Base-by-base conservation (phyloP, 2,888 invertebrate genomes). In the Agelastica alni region DNA sequence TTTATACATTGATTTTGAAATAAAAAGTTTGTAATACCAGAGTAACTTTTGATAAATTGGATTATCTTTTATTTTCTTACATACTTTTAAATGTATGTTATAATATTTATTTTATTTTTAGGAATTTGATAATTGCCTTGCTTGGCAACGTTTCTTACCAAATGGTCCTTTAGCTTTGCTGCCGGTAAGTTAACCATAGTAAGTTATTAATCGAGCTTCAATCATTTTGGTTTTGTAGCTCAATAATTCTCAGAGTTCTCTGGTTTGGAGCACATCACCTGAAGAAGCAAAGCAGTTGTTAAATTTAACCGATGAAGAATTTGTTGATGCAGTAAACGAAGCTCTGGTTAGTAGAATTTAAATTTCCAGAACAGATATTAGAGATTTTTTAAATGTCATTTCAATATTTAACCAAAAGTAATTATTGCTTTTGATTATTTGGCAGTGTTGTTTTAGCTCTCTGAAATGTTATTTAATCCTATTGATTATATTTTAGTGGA, bases 71-170 rank as follows among this genome's bases (percentile, higher is more conserved):
- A n/a, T n/a, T n/a, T n/a, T n/a, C n/a, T n/a, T n/a, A n/a, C n/a
- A n/a, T n/a, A n/a, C n/a, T n/a, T n/a, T n/a, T n/a, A n/a, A n/a
- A n/a, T n/a, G n/a, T n/a, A n/a, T n/a, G n/a, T n/a, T n/a, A n/a
- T n/a, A n/a, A n/a, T n/a, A n/a, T n/a, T n/a, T n/a, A n/a, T n/a
- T n/a, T n/a, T 49, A 36, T 47, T 54, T 71, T 70, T 75, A 75
- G 61, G 75, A 91, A 37, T 80, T 81, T 9, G 85, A 86, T 48
- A 97, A 97, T 76, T 82, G 83, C 18, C 89, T 91, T 2, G 98
- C 97, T 0, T 99, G 97, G 97, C 98, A 99, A 76, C 83, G 96
- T 60, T 97, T 97, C 78, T 78, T 96, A 57, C 92, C 95, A 0
- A 86, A 85, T 2, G 98, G 98, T 1, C 96, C 97, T 0, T 82